Evolutionary conservation across 1,140 invertebrate species (phyloP).

Genomic region (Drosophila athabasca): DNA sequence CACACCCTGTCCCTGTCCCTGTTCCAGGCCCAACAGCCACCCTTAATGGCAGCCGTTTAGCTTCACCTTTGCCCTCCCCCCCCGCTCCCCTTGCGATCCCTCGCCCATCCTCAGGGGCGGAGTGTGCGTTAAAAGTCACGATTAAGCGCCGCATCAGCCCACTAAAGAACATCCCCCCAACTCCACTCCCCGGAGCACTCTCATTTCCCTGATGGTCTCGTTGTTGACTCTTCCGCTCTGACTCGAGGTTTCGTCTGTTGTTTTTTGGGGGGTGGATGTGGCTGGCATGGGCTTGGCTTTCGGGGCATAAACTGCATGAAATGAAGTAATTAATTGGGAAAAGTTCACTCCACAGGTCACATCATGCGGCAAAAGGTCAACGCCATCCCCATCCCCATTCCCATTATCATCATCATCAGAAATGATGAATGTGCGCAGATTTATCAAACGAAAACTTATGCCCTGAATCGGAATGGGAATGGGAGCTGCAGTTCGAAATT

Average conservation of each 20-base stretch:
- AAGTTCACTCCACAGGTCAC: constrained; percentile 45
- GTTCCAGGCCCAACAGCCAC: too few relatives aligned
- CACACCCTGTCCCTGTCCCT: constrained; percentile 41
- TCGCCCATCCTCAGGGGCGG: constrained; percentile 13
- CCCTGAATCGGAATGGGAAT: too few relatives aligned
- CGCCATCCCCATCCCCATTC: not conserved
- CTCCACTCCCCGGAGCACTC: not conserved
- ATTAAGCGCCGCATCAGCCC: constrained; percentile 57
- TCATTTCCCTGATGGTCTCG: not conserved
- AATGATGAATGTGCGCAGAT: constrained; percentile 54
- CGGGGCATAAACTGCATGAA: constrained; percentile 73
- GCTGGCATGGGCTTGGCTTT: constrained; percentile 57
- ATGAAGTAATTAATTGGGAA: constrained; percentile 73
- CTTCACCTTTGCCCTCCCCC: constrained; percentile 28
- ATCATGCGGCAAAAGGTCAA: constrained; percentile 32
- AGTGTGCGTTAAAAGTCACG: constrained; percentile 70
- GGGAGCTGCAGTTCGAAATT: too few relatives aligned
- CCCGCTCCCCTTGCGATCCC: not conserved
- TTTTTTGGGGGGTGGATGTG: constrained; percentile 27
- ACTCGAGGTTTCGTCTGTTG: constrained; percentile 9
- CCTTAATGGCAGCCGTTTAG: constrained; percentile 41
- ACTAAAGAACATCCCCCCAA: constrained; percentile 12
- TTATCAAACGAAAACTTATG: constrained; percentile 23
- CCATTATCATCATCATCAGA: constrained; percentile 14
- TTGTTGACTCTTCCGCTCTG: constrained; percentile 14